phyloP scores from a whole-genome alignment of 1,140 invertebrate genomes.

The Halyomorpha halys region DNA sequence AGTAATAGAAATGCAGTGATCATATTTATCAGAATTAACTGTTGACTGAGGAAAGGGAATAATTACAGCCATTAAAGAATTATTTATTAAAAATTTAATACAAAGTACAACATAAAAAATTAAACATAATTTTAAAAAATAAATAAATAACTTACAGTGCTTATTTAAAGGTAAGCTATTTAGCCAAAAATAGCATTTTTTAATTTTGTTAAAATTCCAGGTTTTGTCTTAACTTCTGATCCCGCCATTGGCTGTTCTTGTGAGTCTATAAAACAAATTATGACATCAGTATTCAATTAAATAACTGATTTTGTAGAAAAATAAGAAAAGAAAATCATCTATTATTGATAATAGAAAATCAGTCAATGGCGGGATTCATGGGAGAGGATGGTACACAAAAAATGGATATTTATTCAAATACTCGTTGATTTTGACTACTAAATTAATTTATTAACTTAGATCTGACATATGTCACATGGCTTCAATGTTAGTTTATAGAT shows the following conservation, averaged over 20 bases:
- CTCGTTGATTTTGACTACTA: no score
- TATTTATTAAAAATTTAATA: no score
- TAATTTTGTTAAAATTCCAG: conserved; percentile 48
- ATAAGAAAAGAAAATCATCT: neutral
- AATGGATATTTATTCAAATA: no score
- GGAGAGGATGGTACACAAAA: neutral
- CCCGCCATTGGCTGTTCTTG: conserved; percentile 36
- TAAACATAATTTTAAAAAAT: neutral
- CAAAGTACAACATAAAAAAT: no score
- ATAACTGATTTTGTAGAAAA: neutral
- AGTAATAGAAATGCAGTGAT: no score
- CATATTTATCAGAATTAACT: no score
- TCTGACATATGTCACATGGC: no score
- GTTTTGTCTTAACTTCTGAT: conserved; percentile 41
- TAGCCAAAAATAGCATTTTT: conserved; percentile 53
- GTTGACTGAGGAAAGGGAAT: no score
- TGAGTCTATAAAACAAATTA: no score
- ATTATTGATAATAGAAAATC: conserved; percentile 29
- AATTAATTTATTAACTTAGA: no score
- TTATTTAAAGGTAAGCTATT: neutral
- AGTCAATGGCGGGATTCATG: conserved; percentile 23
- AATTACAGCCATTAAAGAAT: no score
- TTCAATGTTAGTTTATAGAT: neutral
- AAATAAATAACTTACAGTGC: conserved; percentile 2
- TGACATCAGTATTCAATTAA: no score